These are phyloP conservation scores for Varroa destructor DNA, from an alignment of 1,140 invertebrate species.

Conservation along the genomic window DNA sequence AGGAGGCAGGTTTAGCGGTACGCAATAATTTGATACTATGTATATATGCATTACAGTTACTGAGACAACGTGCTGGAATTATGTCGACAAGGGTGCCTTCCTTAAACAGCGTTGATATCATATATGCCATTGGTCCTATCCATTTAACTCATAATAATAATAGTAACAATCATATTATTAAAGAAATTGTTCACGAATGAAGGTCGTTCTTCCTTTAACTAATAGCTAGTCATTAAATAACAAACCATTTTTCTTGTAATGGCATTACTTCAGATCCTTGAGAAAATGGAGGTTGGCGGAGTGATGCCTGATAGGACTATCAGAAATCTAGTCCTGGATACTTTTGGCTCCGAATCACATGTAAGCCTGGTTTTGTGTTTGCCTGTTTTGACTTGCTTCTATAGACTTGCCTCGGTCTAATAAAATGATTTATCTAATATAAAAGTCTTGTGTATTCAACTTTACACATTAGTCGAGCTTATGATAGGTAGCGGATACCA, in stretches of 20 bases:
- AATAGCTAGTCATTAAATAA: too few species aligned
- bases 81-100: constrained; percentile 56
- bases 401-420: background rate
- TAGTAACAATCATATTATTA: constrained; percentile 38
- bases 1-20: constrained; percentile 40
- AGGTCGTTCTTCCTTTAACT: too few species aligned
- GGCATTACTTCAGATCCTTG: constrained; percentile 22
- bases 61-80: constrained; percentile 45
- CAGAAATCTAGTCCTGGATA: constrained; percentile 60
- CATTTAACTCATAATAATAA: constrained; percentile 48
- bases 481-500: too few species aligned
- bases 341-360: constrained; percentile 57
- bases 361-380: constrained; percentile 53
- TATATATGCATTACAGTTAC: too few species aligned
- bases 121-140: too few species aligned
- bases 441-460: too few species aligned
- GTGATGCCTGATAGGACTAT: constrained; percentile 82
- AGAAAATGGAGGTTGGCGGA: constrained; percentile 44
- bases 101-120: too few species aligned
- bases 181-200: background rate
- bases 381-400: background rate
- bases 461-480: too few species aligned
- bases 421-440: too few species aligned
- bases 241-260: constrained; percentile 4
- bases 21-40: too few species aligned